A percentile compares a stretch with the other conserved stretches of the same genome.
Conservation (phyloP, 2,888 invertebrate species). For the Mesochorus sp. region DNA sequence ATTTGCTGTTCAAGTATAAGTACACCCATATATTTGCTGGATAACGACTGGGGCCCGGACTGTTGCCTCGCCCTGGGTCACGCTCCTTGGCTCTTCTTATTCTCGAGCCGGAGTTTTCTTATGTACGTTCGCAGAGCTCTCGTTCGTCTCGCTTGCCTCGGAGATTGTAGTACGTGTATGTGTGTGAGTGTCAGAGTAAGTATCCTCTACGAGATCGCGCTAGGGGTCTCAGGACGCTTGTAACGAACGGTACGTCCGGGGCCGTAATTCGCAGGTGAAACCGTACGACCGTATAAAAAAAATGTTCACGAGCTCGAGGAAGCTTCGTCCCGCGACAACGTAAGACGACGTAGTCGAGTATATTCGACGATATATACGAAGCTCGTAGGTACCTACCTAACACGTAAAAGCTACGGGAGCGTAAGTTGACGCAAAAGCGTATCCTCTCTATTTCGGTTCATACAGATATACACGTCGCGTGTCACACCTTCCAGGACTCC, state of each 20-base stretch:
- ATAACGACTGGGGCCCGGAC: conserved; percentile 41
- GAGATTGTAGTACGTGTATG: background rate
- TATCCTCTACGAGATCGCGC: conserved; percentile 19
- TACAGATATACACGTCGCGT: background rate
- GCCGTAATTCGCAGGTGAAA: conserved; percentile 66
- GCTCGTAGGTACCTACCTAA: conserved; percentile 15
- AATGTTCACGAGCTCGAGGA: conserved; percentile 40
- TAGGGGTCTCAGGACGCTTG: conserved; percentile 44
- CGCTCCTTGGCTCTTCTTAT: conserved; percentile 27
- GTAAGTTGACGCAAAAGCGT: conserved; percentile 34
- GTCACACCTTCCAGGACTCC: background rate
- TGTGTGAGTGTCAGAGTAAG: conserved; percentile 7
- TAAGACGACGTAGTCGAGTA: conserved; percentile 18
- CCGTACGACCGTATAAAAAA: conserved; percentile 55
- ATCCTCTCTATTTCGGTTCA: background rate
- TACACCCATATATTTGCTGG: conserved; percentile 33
- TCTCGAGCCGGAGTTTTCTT: conserved; percentile 15
- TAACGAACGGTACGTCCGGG: conserved; percentile 61
- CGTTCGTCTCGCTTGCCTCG: conserved; percentile 11
- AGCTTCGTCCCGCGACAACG: conserved; percentile 28
- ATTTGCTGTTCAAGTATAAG: background rate
- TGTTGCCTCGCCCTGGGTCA: conserved; percentile 31
- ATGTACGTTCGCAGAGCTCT: conserved; percentile 25
- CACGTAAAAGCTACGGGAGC: conserved; percentile 35
- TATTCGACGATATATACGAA: conserved; percentile 12